Base-by-base conservation (phyloP, 2,797 vertebrate species). In the Sebastes glaucus region DNA sequence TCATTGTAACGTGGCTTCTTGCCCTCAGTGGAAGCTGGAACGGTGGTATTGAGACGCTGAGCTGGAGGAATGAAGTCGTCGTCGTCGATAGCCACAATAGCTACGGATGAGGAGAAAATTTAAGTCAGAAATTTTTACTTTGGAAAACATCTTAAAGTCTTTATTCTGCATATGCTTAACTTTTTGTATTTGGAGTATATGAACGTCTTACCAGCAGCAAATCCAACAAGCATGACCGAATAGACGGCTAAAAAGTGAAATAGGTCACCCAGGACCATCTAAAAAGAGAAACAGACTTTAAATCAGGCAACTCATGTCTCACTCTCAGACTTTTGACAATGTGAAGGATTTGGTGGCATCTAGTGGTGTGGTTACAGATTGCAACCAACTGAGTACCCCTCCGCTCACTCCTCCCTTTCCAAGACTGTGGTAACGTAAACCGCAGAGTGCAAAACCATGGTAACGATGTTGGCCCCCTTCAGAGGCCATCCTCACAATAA, bases 221-320 rank as follows among this genome's bases (percentile, higher is more conserved):
- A 99, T 89, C 98, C 97, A 0, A 97, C 94, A 2, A 98, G 96
- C 93, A 98, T 97, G 86, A 99, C 96, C 2, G 95, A 46, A 11
- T 98, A 99, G 81, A 98, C 96, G 28, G 96, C 68, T 52, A 98
- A 91, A 87, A 99, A 97, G 35, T 95, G 96, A 10, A 97, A 81
- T 32, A 99, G 94, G 85, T 99, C 97, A 11, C 94, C 90, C 71
- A 99, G 89, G 86, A 99, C 96, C 83, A 98, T 97, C 90, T 99
- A 25, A 93, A 95, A 7, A 88, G 70, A 86, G 27, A 78, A 16
- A 71, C 6, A 66, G 14, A 62, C 33, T 57, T 61, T 66, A 63
- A 68, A 67, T 27, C n/a, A 38, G 18, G 7, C 1, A 10, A 20
- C 8, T 7, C 23, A n/a, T 27, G 9, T 59, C 7, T 56, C 16